Evolutionary conservation across 2,888 invertebrate genomes (phyloP), one percentile per base, ranked within the genome.

Genomic region (Conchocele bisecta): DNA sequence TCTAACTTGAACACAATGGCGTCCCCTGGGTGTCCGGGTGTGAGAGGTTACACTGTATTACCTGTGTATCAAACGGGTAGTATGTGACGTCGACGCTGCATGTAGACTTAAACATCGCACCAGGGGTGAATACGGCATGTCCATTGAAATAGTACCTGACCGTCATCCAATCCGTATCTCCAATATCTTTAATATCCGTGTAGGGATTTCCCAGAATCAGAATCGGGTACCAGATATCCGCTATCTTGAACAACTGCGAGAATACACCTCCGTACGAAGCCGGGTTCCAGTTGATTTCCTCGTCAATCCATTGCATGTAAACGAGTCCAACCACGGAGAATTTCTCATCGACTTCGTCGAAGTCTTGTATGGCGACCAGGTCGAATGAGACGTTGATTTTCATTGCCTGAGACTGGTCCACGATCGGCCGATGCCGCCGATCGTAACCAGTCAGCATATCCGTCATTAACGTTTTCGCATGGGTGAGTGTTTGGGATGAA

Each of bases 11-110:
- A n/a, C n/a, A n/a, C n/a, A n/a, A n/a, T n/a, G n/a, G n/a, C n/a
- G n/a, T n/a, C n/a, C n/a, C n/a, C n/a, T n/a, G n/a, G n/a, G n/a
- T n/a, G n/a, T n/a, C n/a, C n/a, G n/a, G n/a, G n/a, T n/a, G n/a
- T n/a, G n/a, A n/a, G n/a, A n/a, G n/a, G n/a, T n/a, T n/a, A n/a
- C n/a, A n/a, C n/a, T n/a, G n/a, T n/a, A n/a, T 48, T 51, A 51
- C 51, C 31, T 72, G 66, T 22, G 29, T 50, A 24, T 72, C 72
- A 39, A 61, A 72, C 3, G 72, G 72, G 29, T 61, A 72, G 31
- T 61, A 72, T 0, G 72, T 54, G 2, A 57, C 44, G 22, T 72
- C 72, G 3, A 72, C 61, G 9, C 35, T 17, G 42, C 72, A 72
- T 0, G 66, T 53, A 7, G 58, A 57, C 51, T 58, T 48, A 17